Evolutionary conservation across 1,140 invertebrate species (phyloP).

Genomic region (Heliconius hewitsoni): DNA sequence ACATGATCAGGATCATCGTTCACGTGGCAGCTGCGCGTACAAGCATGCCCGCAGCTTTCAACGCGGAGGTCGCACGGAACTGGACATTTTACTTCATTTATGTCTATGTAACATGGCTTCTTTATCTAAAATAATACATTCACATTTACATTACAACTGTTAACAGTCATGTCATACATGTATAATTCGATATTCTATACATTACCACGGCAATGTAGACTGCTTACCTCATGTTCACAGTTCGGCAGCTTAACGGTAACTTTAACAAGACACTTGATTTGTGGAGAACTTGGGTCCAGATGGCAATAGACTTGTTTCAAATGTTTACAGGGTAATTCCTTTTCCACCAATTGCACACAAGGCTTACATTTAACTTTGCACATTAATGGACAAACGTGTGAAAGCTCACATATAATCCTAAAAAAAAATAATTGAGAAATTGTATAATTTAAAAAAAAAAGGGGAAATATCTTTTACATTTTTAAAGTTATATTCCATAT

Average conservation of each 20-base stretch:
- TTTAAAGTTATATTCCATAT: too few species aligned
- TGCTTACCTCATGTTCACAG: slow-evolving; percentile 78
- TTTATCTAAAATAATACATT: slow-evolving; percentile 45
- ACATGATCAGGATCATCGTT: slow-evolving; percentile 77
- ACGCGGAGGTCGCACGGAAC: slow-evolving; percentile 69
- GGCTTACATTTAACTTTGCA: slow-evolving; percentile 76
- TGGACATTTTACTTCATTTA: slow-evolving; percentile 61
- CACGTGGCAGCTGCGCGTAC: slow-evolving; percentile 74
- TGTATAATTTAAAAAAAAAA: neutral
- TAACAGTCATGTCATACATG: too few species aligned
- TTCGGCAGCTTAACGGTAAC: slow-evolving; percentile 60
- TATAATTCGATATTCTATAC: neutral
- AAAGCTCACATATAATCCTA: slow-evolving; percentile 72
- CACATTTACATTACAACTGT: neutral
- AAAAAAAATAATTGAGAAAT: neutral
- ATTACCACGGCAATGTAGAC: too few species aligned
- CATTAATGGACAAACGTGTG: slow-evolving; percentile 74
- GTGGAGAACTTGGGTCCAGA: slow-evolving; percentile 50
- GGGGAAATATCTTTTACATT: too few species aligned
- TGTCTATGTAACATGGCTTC: slow-evolving; percentile 68
- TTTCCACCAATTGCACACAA: slow-evolving; percentile 68
- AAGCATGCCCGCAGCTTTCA: slow-evolving; percentile 80
- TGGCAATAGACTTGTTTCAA: slow-evolving; percentile 61
- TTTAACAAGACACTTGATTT: slow-evolving; percentile 56
- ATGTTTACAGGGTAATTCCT: slow-evolving; percentile 79